These are phyloP conservation scores for Cheumatopsyche charites DNA, from an alignment of 1,140 invertebrate species.

Conservation along the genomic window DNA sequence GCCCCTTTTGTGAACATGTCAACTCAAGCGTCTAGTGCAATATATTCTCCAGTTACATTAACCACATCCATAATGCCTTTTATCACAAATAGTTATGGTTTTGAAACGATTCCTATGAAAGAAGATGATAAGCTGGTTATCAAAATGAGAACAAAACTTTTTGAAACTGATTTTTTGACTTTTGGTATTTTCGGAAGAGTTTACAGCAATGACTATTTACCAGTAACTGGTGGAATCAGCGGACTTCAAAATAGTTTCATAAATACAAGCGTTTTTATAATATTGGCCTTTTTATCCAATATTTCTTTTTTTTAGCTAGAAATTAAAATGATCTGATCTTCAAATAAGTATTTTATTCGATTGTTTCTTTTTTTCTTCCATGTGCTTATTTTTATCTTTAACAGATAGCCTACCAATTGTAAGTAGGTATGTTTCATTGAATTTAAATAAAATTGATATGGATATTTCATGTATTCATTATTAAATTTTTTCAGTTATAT, in stretches of 20 bases:
- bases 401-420: too few relatives aligned
- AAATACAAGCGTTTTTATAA: background rate
- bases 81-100: conserved; percentile 50
- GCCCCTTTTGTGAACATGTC: conserved; percentile 51
- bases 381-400: too few relatives aligned
- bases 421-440: too few relatives aligned
- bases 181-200: conserved; percentile 55
- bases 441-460: too few relatives aligned
- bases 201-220: conserved; percentile 46
- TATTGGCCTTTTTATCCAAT: background rate
- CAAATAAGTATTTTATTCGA: background rate
- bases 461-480: too few relatives aligned
- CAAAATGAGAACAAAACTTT: conserved; percentile 16
- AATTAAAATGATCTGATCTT: background rate
- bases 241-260: background rate
- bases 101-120: background rate
- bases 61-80: conserved; percentile 55
- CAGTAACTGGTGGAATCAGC: background rate
- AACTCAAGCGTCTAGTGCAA: conserved; percentile 47
- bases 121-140: background rate
- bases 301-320: background rate
- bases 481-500: too few relatives aligned
- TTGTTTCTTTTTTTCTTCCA: background rate
- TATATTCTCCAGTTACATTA: conserved; percentile 53
- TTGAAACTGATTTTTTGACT: conserved; percentile 39